A percentile compares a stretch with the other conserved stretches of the same genome.
Conservation (phyloP, 2,113 vertebrate species). For the Brachyistius frenatus region DNA sequence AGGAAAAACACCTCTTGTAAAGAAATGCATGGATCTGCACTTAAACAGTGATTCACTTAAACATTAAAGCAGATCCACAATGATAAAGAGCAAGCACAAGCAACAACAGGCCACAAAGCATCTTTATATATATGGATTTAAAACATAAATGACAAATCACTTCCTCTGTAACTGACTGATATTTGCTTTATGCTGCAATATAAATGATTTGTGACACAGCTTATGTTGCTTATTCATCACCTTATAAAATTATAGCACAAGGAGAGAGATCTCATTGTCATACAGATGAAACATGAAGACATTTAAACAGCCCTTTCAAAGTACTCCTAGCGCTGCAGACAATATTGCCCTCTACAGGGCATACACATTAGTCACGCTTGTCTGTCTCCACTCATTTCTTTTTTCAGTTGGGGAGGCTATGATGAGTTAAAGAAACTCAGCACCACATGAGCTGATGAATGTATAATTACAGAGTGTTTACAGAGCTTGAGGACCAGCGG, state of each 20-base stretch:
- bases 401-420: not conserved
- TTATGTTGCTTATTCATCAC: conserved; percentile 29
- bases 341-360: conserved; percentile 85
- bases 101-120: not conserved
- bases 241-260: not conserved
- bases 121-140: not conserved
- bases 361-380: conserved; percentile 69
- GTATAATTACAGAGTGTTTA: conserved; percentile 30
- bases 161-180: not conserved
- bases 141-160: conserved; percentile 16
- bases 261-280: conserved; percentile 43
- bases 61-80: not conserved
- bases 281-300: conserved; percentile 46
- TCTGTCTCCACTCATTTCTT: conserved; percentile 26
- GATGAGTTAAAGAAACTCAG: conserved; percentile 38
- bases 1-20: not conserved
- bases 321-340: conserved; percentile 55
- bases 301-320: conserved; percentile 52
- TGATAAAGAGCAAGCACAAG: not conserved
- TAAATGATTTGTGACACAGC: not conserved
- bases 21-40: conserved; percentile 3
- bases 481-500: not conserved
- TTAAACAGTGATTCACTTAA: not conserved
- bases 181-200: not conserved
- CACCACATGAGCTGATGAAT: conserved; percentile 18